Evolutionary conservation across 2,113 vertebrate species (phyloP).

Genomic region (Lampris incognitus): DNA sequence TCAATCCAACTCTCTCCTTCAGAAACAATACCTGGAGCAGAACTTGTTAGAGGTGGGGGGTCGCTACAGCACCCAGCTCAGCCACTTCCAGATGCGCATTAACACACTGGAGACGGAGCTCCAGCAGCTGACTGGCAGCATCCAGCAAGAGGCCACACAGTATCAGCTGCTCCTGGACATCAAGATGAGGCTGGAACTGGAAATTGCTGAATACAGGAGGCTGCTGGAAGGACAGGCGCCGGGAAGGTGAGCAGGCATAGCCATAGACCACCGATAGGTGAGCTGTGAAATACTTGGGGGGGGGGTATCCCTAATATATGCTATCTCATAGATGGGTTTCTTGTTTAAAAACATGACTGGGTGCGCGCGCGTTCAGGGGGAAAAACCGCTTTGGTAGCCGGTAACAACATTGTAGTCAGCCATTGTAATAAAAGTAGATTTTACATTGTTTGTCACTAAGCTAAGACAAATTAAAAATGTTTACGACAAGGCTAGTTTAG

Average conservation of each 20-base stretch:
- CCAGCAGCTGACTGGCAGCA: slow-evolving; percentile 49
- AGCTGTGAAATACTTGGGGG: no score
- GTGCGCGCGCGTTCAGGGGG: no score
- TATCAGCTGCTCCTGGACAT: slow-evolving; percentile 75
- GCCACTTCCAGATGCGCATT: slow-evolving; percentile 64
- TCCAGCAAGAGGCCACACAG: slow-evolving; percentile 57
- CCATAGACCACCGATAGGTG: no score
- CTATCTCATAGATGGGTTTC: no score
- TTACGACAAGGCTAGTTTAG: no score
- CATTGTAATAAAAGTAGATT: no score
- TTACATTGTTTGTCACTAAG: no score
- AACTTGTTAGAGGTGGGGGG: slow-evolving; percentile 47
- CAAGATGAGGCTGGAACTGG: slow-evolving; percentile 80
- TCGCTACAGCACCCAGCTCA: slow-evolving; percentile 46
- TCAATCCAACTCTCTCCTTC: background rate
- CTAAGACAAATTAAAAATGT: no score
- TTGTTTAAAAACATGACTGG: no score
- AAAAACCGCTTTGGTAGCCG: no score
- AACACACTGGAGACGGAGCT: slow-evolving; percentile 64
- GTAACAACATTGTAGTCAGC: no score
- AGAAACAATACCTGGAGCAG: slow-evolving; percentile 64
- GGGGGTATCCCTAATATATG: no score
- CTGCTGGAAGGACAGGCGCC: slow-evolving; percentile 73
- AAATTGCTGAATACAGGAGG: slow-evolving; percentile 80
- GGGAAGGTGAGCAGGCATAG: slow-evolving; percentile 46